Conservation (phyloP, 2,888 invertebrate genomes). For the Diachrysia chrysitis region DNA sequence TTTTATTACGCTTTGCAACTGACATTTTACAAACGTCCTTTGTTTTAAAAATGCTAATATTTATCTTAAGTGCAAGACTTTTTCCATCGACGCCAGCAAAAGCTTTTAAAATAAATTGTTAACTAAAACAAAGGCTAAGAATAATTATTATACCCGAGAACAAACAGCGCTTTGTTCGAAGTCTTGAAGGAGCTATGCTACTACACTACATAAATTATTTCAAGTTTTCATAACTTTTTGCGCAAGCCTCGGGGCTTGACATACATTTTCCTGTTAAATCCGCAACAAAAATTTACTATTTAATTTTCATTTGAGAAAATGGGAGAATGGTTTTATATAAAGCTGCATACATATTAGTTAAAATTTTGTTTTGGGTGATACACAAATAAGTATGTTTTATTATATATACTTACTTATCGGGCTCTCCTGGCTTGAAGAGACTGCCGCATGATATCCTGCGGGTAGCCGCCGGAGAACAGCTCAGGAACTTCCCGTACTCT, state of each 20-base stretch:
- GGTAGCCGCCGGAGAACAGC: conserved; percentile 95
- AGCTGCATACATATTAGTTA: not conserved
- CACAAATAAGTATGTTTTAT: too few relatives aligned
- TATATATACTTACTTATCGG: conserved; percentile 89
- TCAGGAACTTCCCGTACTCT: conserved; percentile 91
- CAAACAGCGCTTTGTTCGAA: conserved; percentile 17
- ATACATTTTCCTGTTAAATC: conserved; percentile 33
- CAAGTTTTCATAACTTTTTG: conserved; percentile 21
- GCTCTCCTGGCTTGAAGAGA: conserved; percentile 93
- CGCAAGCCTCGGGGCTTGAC: conserved; percentile 23
- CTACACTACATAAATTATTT: conserved; percentile 15
- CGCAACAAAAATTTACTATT: conserved; percentile 23
- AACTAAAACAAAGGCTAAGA: conserved; percentile 2
- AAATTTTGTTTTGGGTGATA: not conserved
- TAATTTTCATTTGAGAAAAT: conserved; percentile 14
- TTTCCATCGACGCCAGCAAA: conserved; percentile 6
- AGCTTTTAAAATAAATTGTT: conserved; percentile 10
- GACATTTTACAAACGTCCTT: conserved; percentile 5
- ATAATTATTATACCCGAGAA: conserved; percentile 1
- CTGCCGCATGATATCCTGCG: conserved; percentile 97
- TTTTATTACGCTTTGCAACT: not conserved
- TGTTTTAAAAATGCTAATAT: conserved; percentile 14
- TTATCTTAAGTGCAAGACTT: conserved; percentile 7
- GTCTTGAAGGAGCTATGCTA: conserved; percentile 12
- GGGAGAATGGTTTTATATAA: not conserved